Base-by-base conservation (phyloP, 2,113 vertebrate species). In the Sterrhoptilus dennistouni region DNA sequence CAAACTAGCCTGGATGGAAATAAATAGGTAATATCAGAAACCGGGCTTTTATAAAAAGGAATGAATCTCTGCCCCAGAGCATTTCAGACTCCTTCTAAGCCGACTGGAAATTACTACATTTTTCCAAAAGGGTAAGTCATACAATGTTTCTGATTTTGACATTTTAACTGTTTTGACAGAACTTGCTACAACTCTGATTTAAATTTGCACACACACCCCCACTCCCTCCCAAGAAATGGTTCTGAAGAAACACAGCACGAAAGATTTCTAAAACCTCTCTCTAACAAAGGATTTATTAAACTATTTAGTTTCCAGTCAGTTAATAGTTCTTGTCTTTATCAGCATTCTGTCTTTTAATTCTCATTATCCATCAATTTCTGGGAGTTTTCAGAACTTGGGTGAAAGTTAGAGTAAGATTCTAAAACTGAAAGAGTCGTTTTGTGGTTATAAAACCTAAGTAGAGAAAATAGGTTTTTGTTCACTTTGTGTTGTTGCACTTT, bases 201-300 rank as follows among this genome's bases (percentile, higher is more conserved):
- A 64, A 44, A 60, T 52, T 85, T 80, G 38, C 38, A 33, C n/a
- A 56, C 19, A 33, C 6, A 54, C 14, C 1, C 5, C 6, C 6
- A 11, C 4, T 3, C 6, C 1, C 1, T 29, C 8, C 36, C 50
- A 65, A 45, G 7, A 50, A 49, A 7, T 25, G 24, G 6, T 59
- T 71, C 70, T 45, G 50, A 88, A 64, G 52, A 81, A 91, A 72
- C 19, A 28, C 4, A 6, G 12, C 14, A 36, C 25, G 50, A 36
- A 57, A 68, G 6, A 47, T 35, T 76, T 71, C 44, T 87, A 45
- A 75, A 79, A 65, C 1, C 12, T 25, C n/a, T 14, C 14, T 23
- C 23, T 71, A 69, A 47, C 8, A 27, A 56, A 60, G 27, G 47
- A 17, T 61, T 50, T 83, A 35, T 68, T 56, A 66, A 82, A 45